A percentile compares a stretch with the other conserved stretches of the same genome.
Conservation (phyloP, 37 sponge, comb jelly and placozoan genomes). For the Mnemiopsis leidyi region DNA sequence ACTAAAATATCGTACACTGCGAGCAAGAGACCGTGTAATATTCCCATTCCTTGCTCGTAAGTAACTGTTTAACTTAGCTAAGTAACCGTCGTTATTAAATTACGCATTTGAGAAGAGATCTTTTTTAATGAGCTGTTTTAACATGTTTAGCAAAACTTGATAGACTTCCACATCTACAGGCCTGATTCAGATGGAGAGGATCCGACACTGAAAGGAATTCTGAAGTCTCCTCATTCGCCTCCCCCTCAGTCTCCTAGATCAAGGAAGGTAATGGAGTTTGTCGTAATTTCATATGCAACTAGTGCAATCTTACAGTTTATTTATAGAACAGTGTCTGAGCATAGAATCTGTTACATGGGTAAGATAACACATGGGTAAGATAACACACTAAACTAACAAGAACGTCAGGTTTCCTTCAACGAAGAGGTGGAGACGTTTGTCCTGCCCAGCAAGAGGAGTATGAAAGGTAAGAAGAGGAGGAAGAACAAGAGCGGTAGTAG, state of each 20-base stretch:
- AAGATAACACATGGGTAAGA: too few relatives aligned
- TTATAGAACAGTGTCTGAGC: too few relatives aligned
- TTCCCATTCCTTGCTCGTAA: neutral
- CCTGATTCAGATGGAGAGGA: neutral
- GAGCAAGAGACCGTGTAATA: neutral
- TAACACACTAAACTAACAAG: too few relatives aligned
- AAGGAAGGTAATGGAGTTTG: neutral
- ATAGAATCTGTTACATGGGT: too few relatives aligned
- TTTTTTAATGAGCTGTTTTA: too few relatives aligned
- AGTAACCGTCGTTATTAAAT: too few relatives aligned
- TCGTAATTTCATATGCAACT: neutral
- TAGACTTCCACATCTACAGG: neutral
- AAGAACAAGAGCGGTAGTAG: slow-evolving; percentile 4
- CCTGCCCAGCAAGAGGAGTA: slow-evolving; percentile 42
- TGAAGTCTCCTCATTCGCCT: slow-evolving; percentile 44
- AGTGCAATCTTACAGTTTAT: too few relatives aligned
- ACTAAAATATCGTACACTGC: neutral
- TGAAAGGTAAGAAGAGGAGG: slow-evolving; percentile 45
- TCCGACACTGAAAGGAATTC: neutral
- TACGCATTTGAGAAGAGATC: too few relatives aligned
- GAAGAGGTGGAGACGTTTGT: slow-evolving; percentile 59
- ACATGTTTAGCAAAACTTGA: too few relatives aligned
- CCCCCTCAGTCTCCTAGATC: slow-evolving; percentile 23
- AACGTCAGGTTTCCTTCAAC: slow-evolving; percentile 3
- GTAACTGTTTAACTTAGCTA: neutral